These are phyloP conservation scores for Eupithecia vulgata DNA, from an alignment of 2,888 invertebrate species.

Conservation along the genomic window DNA sequence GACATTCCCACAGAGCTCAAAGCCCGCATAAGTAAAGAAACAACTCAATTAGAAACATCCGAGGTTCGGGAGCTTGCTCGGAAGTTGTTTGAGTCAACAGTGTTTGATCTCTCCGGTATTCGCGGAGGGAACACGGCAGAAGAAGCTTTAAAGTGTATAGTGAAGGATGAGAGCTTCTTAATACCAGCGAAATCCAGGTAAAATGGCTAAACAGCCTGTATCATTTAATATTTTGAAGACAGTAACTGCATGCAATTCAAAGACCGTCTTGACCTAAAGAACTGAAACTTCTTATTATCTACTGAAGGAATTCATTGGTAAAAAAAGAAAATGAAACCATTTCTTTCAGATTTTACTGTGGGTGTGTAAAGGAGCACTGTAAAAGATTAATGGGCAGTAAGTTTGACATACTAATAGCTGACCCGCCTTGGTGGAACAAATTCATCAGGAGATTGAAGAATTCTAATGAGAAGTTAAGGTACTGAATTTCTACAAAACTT, in stretches of 20 bases:
- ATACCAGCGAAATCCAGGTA: slow-evolving; percentile 88
- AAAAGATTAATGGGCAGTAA: slow-evolving; percentile 70
- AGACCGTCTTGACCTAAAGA: background rate
- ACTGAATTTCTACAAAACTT: slow-evolving; percentile 38
- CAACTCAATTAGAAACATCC: slow-evolving; percentile 44
- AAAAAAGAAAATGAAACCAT: slow-evolving; percentile 5
- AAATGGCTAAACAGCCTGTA: slow-evolving; percentile 1
- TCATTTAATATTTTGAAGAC: background rate
- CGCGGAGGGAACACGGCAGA: slow-evolving; percentile 84
- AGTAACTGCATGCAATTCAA: background rate
- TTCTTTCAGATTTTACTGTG: slow-evolving; percentile 85
- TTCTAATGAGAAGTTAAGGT: slow-evolving; percentile 85
- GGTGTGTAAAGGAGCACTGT: slow-evolving; percentile 82
- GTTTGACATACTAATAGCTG: slow-evolving; percentile 93
- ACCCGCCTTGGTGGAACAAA: slow-evolving; percentile 99
- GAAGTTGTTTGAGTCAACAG: slow-evolving; percentile 61
- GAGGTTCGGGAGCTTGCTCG: slow-evolving; percentile 60
- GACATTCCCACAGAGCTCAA: slow-evolving; percentile 51
- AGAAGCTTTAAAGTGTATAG: slow-evolving; percentile 74
- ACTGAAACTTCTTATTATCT: background rate
- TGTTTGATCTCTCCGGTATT: slow-evolving; percentile 58
- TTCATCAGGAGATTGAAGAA: slow-evolving; percentile 92
- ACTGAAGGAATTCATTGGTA: background rate
- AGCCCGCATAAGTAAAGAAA: slow-evolving; percentile 28
- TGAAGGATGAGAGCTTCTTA: slow-evolving; percentile 81